Evolutionary conservation across 2,113 vertebrate genomes (phyloP).

Genomic region (Sylvietta virens): DNA sequence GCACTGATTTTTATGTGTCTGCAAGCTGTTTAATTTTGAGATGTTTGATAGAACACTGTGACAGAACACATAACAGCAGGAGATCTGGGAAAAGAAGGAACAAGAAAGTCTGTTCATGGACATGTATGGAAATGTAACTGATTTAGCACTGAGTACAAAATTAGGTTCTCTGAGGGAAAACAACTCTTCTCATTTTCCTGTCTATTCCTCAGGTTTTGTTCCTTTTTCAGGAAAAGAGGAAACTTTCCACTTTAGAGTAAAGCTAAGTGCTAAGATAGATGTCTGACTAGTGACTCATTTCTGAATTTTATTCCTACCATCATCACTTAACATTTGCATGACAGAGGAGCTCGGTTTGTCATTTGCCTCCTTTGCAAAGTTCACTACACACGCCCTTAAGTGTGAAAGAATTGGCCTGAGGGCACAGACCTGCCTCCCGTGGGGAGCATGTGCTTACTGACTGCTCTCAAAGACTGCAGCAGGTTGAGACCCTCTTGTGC

Average conservation of each 20-base stretch:
- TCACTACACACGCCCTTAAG: not conserved
- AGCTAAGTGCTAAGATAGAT: not conserved
- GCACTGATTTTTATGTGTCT: not conserved
- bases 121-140: not conserved
- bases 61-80: not conserved
- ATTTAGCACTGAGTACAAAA: not conserved
- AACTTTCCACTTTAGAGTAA: not conserved
- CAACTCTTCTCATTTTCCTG: not conserved
- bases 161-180: not conserved
- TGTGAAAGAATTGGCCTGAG: not conserved
- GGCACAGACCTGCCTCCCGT: not conserved
- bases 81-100: not conserved
- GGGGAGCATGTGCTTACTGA: accelerated
- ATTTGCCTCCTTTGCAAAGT: not conserved
- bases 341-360: not conserved
- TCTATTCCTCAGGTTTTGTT: not conserved
- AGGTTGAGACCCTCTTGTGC: not conserved
- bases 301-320: not conserved
- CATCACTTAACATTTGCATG: not conserved
- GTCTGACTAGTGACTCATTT: not conserved
- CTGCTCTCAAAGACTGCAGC: not conserved
- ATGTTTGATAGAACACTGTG: not conserved
- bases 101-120: not conserved
- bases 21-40: not conserved
- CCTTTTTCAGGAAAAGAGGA: not conserved